Evolutionary conservation across 1,140 invertebrate genomes (phyloP).

Genomic region (Ruditapes philippinarum): DNA sequence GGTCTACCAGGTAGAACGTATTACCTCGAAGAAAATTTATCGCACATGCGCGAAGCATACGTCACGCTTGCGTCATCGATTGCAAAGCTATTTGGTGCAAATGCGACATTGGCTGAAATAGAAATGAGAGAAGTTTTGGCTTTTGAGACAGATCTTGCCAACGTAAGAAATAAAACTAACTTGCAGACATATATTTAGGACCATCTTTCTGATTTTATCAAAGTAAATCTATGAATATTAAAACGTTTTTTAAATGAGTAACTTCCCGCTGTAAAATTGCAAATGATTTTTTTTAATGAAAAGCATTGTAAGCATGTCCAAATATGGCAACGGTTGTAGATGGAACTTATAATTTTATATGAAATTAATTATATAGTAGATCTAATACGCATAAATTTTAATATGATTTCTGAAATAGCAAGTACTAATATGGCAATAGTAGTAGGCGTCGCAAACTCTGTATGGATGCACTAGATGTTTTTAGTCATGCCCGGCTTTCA

Average conservation of each 20-base stretch:
- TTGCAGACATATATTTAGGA: not conserved
- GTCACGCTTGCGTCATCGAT: constrained; percentile 93
- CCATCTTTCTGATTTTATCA: not conserved
- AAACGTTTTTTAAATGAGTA: not conserved
- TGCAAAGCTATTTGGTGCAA: constrained; percentile 91
- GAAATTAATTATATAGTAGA: too few relatives aligned
- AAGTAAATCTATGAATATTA: not conserved
- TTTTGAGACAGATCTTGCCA: constrained; percentile 93
- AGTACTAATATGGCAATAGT: too few relatives aligned
- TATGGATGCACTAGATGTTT: too few relatives aligned
- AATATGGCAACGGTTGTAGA: too few relatives aligned
- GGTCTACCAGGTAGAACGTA: constrained; percentile 93
- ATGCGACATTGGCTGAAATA: constrained; percentile 87
- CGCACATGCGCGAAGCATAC: constrained; percentile 89
- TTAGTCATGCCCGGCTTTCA: too few relatives aligned
- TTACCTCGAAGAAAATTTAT: constrained; percentile 91
- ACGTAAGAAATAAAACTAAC: constrained; percentile 87
- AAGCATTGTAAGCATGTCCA: too few relatives aligned
- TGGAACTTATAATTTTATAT: too few relatives aligned
- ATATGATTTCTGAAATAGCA: too few relatives aligned
- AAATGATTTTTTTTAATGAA: too few relatives aligned
- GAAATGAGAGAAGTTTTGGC: constrained; percentile 91
- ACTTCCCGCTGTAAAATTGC: not conserved
- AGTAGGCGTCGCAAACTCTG: too few relatives aligned
- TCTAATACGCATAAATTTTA: too few relatives aligned